Percentiles rank a stretch among this genome's conserved stretches.
These are phyloP conservation scores for Triplophysa rosa DNA, from an alignment of 2,113 vertebrate species.

Conservation along the genomic window DNA sequence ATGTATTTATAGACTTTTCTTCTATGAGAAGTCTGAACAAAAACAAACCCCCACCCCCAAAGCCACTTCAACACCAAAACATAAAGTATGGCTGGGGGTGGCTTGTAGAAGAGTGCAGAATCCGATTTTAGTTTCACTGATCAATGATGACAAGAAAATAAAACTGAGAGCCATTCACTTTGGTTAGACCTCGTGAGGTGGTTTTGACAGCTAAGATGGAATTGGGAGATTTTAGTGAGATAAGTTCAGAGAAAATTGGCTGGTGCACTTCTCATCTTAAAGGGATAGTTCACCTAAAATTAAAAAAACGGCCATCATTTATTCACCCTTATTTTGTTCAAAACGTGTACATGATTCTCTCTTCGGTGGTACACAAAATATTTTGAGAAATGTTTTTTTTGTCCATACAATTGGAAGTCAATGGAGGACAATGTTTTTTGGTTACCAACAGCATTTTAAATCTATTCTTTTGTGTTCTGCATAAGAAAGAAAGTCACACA, in stretches of 20 bases:
- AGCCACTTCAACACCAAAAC: conserved; percentile 42
- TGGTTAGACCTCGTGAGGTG: conserved; percentile 27
- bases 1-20: conserved; percentile 78
- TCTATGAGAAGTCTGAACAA: conserved; percentile 74
- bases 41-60: conserved; percentile 66
- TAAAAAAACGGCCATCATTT: not conserved
- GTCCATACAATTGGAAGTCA: too few species aligned
- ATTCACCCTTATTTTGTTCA: too few species aligned
- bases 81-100: conserved; percentile 1
- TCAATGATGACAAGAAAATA: conserved; percentile 37
- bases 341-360: too few species aligned
- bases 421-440: too few species aligned
- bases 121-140: conserved; percentile 67
- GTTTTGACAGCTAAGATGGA: conserved; percentile 37
- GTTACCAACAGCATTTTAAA: too few species aligned
- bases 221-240: conserved; percentile 39
- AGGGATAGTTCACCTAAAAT: not conserved
- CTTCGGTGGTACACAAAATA: too few species aligned
- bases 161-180: conserved; percentile 27
- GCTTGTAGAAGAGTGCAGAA: conserved; percentile 29
- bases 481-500: too few species aligned
- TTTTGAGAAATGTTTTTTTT: too few species aligned
- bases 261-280: not conserved
- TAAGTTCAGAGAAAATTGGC: not conserved
- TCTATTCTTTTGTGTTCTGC: too few species aligned